These are phyloP conservation scores for Sigmodon hispidus DNA, from an alignment of 2,113 vertebrate species.

Conservation along the genomic window DNA sequence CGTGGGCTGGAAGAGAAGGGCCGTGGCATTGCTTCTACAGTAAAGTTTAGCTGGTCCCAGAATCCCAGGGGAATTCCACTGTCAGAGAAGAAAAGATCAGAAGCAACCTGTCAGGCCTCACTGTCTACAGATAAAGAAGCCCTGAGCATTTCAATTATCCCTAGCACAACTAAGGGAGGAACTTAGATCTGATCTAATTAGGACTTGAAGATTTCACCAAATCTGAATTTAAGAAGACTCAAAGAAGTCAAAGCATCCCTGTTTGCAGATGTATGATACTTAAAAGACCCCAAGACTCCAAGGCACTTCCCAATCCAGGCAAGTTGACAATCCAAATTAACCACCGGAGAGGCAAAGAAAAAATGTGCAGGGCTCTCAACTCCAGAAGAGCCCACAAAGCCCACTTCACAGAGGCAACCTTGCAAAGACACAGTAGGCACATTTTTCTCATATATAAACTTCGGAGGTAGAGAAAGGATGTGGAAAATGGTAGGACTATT, in stretches of 20 bases:
- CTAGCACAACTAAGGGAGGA: background rate
- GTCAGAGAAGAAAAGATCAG: background rate
- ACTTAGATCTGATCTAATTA: background rate
- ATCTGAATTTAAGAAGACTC: constrained; percentile 14
- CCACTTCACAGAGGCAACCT: background rate
- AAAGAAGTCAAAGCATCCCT: background rate
- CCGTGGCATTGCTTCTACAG: no score
- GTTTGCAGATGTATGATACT: background rate
- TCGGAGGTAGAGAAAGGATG: background rate
- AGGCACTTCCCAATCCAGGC: background rate
- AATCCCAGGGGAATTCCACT: background rate
- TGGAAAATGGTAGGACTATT: no score
- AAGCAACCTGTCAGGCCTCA: background rate
- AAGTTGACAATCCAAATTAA: background rate
- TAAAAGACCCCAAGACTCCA: background rate
- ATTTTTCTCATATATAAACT: background rate
- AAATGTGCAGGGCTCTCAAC: no score
- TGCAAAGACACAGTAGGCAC: background rate
- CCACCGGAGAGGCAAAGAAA: background rate
- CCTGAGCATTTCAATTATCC: background rate
- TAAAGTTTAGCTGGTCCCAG: background rate
- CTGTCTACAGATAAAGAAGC: background rate
- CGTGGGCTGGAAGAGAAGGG: background rate
- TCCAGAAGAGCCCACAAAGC: background rate
- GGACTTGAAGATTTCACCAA: background rate